Base-by-base conservation (phyloP, 2,888 invertebrate species). In the Alentia gelatinosa region DNA sequence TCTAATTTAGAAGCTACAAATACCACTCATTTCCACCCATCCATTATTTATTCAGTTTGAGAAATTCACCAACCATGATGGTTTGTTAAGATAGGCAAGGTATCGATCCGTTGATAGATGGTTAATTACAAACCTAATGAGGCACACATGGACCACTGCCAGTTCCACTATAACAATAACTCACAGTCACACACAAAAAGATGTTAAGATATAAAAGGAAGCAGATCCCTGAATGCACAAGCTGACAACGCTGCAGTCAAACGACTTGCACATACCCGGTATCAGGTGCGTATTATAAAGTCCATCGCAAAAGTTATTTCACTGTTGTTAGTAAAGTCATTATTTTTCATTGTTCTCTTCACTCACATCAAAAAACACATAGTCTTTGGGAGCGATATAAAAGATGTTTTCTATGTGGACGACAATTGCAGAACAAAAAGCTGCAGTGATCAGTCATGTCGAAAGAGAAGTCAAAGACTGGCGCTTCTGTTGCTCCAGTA, bases 391-490 rank as follows among this genome's bases (percentile, higher is more conserved):
- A 9, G 37, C 4, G 79, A 37, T 39, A 79, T 39, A 79, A 35
- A 37, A n/a, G 26, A 15, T n/a, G n/a, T 7, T 35, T 35, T 79
- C 37, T 23, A 9, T 39, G 23, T 23, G 23, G 39, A n/a, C 37
- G 79, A 79, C 79, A 79, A 35, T 37, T 19, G 4, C 37, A 39
- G 15, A 79, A 79, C 79, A 39, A 30, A 3, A 68, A 9, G 79
- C 37, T 23, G 37, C 79, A 37, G 79, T 33, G 79, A 79, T 79
- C 79, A 79, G 79, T 79, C 79, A 79, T 35, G 79, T 35, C 79
- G 35, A 39, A 35, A 19, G 79, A 79, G 39, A 79, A 79, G 37
- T 35, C 39, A 37, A 79, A 79, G n/a, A 39, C n/a, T 63, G 15
- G 15, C 5, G 63, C 63, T 63, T 63, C n/a, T 63, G 63, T 63